Evolutionary conservation across 2,113 vertebrate species (phyloP).

Genomic region (Seriola quinqueradiata): DNA sequence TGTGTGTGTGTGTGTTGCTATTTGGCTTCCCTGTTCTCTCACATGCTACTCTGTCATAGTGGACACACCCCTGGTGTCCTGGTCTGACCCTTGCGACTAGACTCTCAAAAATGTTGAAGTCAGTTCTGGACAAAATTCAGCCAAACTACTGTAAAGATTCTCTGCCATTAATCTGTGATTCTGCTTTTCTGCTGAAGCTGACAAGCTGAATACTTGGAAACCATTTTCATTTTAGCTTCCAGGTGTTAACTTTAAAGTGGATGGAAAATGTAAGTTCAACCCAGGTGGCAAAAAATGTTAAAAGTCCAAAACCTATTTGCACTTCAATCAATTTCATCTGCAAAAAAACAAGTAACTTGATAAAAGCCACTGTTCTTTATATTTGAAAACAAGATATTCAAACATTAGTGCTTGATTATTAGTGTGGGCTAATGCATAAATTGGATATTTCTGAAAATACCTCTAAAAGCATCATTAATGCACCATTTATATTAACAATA

Average conservation of each 20-base stretch:
- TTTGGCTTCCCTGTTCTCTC: not conserved
- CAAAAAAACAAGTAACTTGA: not conserved
- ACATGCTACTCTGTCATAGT: not conserved
- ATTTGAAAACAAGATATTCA: not conserved
- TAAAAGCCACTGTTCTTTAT: not conserved
- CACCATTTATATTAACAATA: not conserved
- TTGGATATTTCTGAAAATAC: not conserved
- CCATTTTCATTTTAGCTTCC: not conserved
- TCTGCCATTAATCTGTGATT: not conserved
- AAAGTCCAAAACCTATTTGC: not conserved
- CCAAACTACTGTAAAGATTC: not conserved
- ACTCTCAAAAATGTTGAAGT: not conserved
- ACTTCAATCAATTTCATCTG: not conserved
- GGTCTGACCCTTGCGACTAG: constrained; percentile 14
- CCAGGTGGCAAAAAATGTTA: not conserved
- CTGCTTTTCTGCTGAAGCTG: not conserved
- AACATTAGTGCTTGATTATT: not conserved
- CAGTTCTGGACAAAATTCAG: too few species aligned
- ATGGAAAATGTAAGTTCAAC: not conserved
- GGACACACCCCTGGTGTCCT: not conserved
- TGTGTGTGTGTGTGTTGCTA: not conserved
- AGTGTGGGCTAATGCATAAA: not conserved
- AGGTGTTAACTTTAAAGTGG: not conserved
- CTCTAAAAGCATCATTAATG: not conserved
- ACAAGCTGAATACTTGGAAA: not conserved